These are phyloP conservation scores for Isoperla grammatica DNA, from an alignment of 2,888 invertebrate genomes.

Conservation along the genomic window DNA sequence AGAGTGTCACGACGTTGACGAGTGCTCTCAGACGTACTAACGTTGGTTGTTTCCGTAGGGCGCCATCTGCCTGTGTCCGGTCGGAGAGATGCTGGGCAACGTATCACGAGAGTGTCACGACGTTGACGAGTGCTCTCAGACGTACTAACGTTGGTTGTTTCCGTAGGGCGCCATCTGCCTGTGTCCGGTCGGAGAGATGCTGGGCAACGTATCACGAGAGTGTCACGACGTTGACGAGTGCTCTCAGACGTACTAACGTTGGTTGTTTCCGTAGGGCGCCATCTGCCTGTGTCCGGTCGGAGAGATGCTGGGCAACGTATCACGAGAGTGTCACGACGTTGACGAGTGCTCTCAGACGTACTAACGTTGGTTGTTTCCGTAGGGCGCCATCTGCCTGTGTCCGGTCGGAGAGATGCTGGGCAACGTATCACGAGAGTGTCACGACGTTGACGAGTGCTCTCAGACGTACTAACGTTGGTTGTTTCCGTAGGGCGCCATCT, in stretches of 20 bases:
- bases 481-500: conserved; percentile 67
- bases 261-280: conserved; percentile 73
- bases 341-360: conserved; percentile 94
- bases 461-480: too few relatives aligned
- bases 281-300: conserved; percentile 87
- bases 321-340: conserved; percentile 67
- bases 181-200: conserved; percentile 82
- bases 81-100: conserved; percentile 70
- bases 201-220: conserved; percentile 60
- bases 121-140: conserved; percentile 88
- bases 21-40: conserved; percentile 92
- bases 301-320: conserved; percentile 66
- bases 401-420: conserved; percentile 79
- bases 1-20: conserved; percentile 75
- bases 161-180: conserved; percentile 78
- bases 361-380: too few relatives aligned
- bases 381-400: conserved; percentile 85
- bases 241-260: conserved; percentile 87
- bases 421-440: conserved; percentile 61
- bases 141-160: too few relatives aligned
- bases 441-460: conserved; percentile 87
- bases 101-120: conserved; percentile 71
- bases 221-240: conserved; percentile 87
- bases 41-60: too few relatives aligned
- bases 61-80: conserved; percentile 84